phyloP scores from a whole-genome alignment of 2,888 invertebrate species.

The Candidula unifasciata region DNA sequence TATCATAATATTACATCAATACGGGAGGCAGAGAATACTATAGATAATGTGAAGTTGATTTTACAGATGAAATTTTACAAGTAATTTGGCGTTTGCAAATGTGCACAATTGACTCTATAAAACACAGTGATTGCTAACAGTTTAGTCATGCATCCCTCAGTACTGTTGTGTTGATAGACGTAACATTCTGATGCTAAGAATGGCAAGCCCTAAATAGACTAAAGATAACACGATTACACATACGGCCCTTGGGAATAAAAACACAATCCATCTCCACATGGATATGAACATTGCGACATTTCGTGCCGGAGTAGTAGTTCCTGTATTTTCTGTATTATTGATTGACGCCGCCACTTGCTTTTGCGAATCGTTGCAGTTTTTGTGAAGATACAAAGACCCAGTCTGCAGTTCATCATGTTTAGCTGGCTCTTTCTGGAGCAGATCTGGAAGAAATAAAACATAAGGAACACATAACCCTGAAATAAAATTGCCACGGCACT shows the following conservation, averaged over 20 bases:
- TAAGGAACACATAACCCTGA: too few relatives aligned
- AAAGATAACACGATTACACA: background rate
- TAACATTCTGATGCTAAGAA: slow-evolving; percentile 5
- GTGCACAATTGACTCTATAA: too few relatives aligned
- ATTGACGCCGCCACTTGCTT: background rate
- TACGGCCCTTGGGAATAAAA: background rate
- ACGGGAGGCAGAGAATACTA: too few relatives aligned
- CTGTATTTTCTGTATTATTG: too few relatives aligned
- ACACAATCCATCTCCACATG: slow-evolving; percentile 2
- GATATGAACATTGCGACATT: background rate
- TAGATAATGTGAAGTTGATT: too few relatives aligned
- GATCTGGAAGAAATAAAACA: background rate
- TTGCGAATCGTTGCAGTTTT: background rate
- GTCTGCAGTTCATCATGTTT: background rate
- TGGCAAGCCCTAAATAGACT: background rate
- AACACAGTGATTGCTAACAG: too few relatives aligned
- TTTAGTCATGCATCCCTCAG: too few relatives aligned
- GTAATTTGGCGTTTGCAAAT: too few relatives aligned
- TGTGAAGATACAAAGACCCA: too few relatives aligned
- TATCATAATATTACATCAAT: too few relatives aligned
- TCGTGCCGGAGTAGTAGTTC: background rate
- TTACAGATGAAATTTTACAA: too few relatives aligned
- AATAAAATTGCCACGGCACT: too few relatives aligned
- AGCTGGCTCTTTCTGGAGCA: background rate
- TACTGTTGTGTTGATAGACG: background rate